Conservation (phyloP, 2,888 invertebrate species). For the Enchytraeus crypticus region DNA sequence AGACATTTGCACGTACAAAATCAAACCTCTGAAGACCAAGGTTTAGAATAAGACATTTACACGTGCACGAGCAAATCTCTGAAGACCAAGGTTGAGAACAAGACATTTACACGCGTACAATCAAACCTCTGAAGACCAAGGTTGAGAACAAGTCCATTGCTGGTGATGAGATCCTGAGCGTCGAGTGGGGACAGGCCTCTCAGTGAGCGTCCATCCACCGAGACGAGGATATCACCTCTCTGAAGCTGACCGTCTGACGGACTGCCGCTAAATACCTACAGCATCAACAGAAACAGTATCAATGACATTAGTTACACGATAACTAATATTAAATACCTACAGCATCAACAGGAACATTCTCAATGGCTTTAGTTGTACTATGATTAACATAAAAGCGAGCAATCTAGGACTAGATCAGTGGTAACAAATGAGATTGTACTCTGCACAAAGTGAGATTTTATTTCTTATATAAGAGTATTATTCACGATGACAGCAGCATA, state of each 20-base stretch:
- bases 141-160: slow-evolving; percentile 40
- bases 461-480: no score
- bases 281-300: background rate
- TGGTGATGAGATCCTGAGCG: slow-evolving; percentile 61
- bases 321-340: slow-evolving; percentile 75
- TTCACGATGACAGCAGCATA: no score
- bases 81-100: slow-evolving; percentile 37
- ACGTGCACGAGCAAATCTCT: no score
- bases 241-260: slow-evolving; percentile 74
- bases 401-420: background rate
- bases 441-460: no score
- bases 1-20: no score
- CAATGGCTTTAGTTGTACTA: background rate
- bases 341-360: background rate
- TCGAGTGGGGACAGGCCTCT: slow-evolving; percentile 79
- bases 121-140: slow-evolving; percentile 35
- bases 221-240: slow-evolving; percentile 80
- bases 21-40: no score
- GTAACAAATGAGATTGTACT: no score
- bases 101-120: slow-evolving; percentile 43
- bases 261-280: slow-evolving; percentile 75
- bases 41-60: no score
- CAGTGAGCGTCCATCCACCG: slow-evolving; percentile 80
- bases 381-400: slow-evolving; percentile 62
- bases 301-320: background rate